Percentiles rank a stretch among this genome's conserved stretches.
Conservation (phyloP, 2,888 invertebrate genomes). For the Lamellibrachia satsuma region DNA sequence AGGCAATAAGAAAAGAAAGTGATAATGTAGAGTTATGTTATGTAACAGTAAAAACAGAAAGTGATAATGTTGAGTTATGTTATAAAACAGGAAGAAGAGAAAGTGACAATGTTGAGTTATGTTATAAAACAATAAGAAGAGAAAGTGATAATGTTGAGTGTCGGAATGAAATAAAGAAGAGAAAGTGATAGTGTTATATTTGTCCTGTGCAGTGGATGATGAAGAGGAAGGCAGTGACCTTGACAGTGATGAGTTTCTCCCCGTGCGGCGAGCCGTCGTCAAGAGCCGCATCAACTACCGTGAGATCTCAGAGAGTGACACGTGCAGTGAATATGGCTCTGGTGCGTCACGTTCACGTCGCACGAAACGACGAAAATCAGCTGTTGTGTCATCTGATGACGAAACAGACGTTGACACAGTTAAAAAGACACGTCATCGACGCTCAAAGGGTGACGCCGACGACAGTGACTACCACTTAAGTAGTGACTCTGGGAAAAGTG, state of each 20-base stretch:
- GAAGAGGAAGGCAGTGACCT: conserved; percentile 23
- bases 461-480: conserved; percentile 32
- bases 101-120: too few relatives aligned
- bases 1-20: too few relatives aligned
- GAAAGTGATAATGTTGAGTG: neutral
- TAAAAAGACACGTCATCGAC: neutral
- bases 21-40: too few relatives aligned
- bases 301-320: conserved; percentile 27
- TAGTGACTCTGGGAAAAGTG: conserved; percentile 7
- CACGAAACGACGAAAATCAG: neutral
- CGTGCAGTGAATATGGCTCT: neutral
- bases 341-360: neutral
- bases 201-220: conserved; percentile 26
- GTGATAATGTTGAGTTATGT: too few relatives aligned
- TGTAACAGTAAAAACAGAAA: too few relatives aligned
- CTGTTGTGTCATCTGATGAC: neutral
- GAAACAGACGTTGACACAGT: neutral
- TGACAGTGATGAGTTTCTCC: conserved; percentile 25
- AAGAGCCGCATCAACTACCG: conserved; percentile 29
- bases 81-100: too few relatives aligned
- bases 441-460: conserved; percentile 19
- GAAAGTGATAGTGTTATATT: neutral
- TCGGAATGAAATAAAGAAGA: neutral
- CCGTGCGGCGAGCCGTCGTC: conserved; percentile 23
- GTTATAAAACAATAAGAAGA: neutral